A percentile compares a stretch with the other conserved stretches of the same genome.
Conservation (phyloP, 1,140 invertebrate species). For the Eupristina koningsbergeri region DNA sequence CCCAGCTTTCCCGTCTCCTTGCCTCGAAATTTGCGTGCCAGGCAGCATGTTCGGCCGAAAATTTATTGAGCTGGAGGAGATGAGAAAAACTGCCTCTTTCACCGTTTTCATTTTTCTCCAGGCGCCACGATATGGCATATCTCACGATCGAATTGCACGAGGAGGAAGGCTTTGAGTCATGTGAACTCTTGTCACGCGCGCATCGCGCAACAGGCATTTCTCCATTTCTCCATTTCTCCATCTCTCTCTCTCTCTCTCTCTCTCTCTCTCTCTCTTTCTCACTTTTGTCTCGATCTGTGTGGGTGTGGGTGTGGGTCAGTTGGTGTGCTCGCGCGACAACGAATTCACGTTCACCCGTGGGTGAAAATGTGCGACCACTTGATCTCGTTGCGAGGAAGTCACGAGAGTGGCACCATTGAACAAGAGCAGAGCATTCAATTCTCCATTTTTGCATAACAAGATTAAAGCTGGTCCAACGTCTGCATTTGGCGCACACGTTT, state of each 20-base stretch:
- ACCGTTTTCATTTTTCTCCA: conserved; percentile 39
- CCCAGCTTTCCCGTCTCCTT: background rate
- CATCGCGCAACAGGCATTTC: background rate
- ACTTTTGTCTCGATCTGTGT: background rate
- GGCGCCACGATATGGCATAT: conserved; percentile 13
- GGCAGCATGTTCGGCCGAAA: background rate
- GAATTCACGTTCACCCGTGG: no score
- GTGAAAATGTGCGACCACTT: background rate
- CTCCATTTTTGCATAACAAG: conserved; percentile 22
- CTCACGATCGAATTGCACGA: conserved; percentile 38
- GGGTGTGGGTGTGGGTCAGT: no score
- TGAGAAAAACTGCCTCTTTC: conserved; percentile 23
- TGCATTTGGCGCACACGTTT: background rate
- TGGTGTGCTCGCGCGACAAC: no score
- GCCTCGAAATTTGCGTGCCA: background rate
- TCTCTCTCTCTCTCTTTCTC: background rate
- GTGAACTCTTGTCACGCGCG: conserved; percentile 37
- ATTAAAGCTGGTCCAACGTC: background rate
- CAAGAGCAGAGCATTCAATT: conserved; percentile 10
- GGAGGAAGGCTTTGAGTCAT: conserved; percentile 27
- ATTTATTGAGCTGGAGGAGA: conserved; percentile 12
- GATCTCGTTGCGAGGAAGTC: conserved; percentile 11
- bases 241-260: background rate
- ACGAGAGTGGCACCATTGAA: background rate
- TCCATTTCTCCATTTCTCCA: background rate